phyloP scores from a whole-genome alignment of 2,888 invertebrate genomes.

The Caenorhabditis auriculariae region DNA sequence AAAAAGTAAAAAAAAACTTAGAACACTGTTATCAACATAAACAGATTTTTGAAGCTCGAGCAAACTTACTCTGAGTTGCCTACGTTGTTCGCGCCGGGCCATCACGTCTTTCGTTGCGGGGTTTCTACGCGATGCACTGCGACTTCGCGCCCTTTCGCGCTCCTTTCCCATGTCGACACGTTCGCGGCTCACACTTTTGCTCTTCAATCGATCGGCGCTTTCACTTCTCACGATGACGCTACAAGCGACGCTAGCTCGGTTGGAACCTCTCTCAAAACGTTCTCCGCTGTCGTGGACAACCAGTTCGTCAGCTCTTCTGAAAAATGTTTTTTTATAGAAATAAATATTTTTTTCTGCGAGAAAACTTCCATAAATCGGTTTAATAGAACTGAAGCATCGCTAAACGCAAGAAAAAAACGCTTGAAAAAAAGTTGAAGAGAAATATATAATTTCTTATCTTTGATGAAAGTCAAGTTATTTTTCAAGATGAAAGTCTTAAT shows the following conservation, averaged over 20 bases:
- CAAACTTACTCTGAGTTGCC: slow-evolving; percentile 22
- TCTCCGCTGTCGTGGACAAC: slow-evolving; percentile 35
- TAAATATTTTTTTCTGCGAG: no score
- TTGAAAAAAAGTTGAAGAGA: background rate
- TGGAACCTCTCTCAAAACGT: slow-evolving; percentile 35
- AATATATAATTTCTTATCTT: no score
- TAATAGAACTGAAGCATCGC: background rate
- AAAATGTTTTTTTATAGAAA: background rate
- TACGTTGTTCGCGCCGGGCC: slow-evolving; percentile 15
- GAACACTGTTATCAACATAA: no score
- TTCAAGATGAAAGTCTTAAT: no score
- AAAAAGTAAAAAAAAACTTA: no score
- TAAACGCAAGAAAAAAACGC: background rate
- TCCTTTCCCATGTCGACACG: slow-evolving; percentile 17
- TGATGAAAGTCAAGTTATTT: no score
- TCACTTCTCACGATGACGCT: slow-evolving; percentile 28
- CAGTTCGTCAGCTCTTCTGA: slow-evolving; percentile 20
- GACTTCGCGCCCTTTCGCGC: slow-evolving; percentile 15
- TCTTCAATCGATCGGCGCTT: slow-evolving; percentile 9
- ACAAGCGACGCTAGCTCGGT: slow-evolving; percentile 29
- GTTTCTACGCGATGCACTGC: slow-evolving; percentile 25
- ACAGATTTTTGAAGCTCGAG: no score
- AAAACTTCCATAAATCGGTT: no score
- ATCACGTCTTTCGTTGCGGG: slow-evolving; percentile 23
- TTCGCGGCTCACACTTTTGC: background rate